Conservation (phyloP, 2,888 invertebrate genomes). For the Steinernema carpocapsae region DNA sequence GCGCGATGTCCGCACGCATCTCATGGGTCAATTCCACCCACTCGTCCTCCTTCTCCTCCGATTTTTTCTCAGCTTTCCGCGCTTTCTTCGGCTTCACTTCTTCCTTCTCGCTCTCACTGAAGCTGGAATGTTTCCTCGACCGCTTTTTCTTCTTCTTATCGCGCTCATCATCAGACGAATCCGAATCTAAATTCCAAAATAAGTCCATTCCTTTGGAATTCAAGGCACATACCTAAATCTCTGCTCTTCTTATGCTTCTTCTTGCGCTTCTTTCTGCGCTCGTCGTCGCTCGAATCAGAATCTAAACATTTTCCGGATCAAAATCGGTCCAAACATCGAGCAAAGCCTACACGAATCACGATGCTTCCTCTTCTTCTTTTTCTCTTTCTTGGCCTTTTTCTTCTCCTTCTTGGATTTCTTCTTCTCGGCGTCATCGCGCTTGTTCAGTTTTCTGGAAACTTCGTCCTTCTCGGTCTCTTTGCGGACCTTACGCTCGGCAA, state of each 20-base stretch:
- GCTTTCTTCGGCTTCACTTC: no score
- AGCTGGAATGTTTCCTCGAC: no score
- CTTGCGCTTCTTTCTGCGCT: background rate
- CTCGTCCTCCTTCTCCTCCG: no score
- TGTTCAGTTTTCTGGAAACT: constrained; percentile 39
- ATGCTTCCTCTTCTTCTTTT: constrained; percentile 42
- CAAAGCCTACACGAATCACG: background rate
- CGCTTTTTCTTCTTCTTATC: constrained; percentile 47
- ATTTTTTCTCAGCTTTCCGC: no score
- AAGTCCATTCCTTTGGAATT: background rate
- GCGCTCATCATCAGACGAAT: constrained; percentile 45
- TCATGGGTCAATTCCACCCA: constrained; percentile 60
- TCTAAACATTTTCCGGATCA: background rate
- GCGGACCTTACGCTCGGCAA: constrained; percentile 38
- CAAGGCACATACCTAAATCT: background rate
- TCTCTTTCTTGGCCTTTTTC: constrained; percentile 34
- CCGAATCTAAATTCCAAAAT: background rate
- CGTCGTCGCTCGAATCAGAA: constrained; percentile 6
- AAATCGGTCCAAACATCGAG: background rate
- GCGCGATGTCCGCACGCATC: constrained; percentile 46
- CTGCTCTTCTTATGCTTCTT: constrained; percentile 25
- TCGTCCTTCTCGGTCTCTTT: constrained; percentile 39
- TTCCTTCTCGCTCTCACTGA: no score
- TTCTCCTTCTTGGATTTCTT: constrained; percentile 42
- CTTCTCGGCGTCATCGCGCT: constrained; percentile 42